Percentiles rank a stretch among this genome's conserved stretches.
Evolutionary conservation across 2,797 vertebrate genomes (phyloP).

Genomic region (Phrynocephalus forsythii): DNA sequence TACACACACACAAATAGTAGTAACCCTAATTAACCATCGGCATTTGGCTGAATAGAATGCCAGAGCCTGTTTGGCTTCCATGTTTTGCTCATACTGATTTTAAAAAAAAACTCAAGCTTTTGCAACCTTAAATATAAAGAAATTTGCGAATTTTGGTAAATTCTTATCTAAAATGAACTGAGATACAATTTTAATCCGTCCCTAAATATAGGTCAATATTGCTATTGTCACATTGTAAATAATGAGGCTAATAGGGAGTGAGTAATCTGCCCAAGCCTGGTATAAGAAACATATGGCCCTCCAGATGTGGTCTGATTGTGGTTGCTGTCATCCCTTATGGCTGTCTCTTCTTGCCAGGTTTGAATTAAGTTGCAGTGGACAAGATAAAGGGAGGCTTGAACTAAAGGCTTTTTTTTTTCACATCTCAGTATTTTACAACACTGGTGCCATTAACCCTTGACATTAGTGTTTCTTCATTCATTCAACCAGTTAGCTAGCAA

Average conservation of each 20-base stretch:
- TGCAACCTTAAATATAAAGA: not conserved
- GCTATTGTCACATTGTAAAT: not conserved
- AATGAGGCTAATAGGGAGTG: not conserved
- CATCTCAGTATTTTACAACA: not conserved
- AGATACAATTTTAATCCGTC: not conserved
- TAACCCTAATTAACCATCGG: not conserved
- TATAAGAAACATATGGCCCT: not conserved
- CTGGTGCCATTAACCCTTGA: not conserved
- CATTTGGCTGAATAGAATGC: not conserved
- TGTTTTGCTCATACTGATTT: not conserved
- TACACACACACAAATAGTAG: not conserved
- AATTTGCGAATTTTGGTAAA: not conserved
- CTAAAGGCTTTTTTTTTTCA: not conserved
- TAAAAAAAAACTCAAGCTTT: not conserved
- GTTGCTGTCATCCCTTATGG: no score
- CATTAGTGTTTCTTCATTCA: no score
- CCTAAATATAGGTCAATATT: not conserved
- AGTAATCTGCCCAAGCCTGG: not conserved
- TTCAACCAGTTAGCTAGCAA: not conserved
- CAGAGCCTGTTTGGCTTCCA: not conserved
- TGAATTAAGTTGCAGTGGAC: not conserved
- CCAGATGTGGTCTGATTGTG: not conserved
- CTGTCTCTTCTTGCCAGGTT: not conserved
- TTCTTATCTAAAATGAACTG: not conserved
- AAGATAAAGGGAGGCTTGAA: not conserved